phyloP scores from a whole-genome alignment of 2,888 invertebrate genomes.

The Dysmachus trigonus region DNA sequence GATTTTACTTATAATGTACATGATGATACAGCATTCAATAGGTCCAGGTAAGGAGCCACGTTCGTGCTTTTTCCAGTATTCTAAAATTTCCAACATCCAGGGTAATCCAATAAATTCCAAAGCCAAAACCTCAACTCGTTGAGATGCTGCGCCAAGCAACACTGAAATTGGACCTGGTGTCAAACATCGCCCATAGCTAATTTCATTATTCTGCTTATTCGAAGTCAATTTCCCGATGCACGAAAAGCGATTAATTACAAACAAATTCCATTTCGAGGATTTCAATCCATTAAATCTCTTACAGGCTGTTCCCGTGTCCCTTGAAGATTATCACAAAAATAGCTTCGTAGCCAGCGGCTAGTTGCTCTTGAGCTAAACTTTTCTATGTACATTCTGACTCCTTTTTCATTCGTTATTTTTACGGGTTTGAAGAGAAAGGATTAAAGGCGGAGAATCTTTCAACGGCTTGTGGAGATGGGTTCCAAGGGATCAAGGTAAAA shows the following conservation, averaged over 20 bases:
- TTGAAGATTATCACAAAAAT: neutral
- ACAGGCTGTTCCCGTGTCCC: neutral
- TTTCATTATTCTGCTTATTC: neutral
- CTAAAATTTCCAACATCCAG: conserved; percentile 78
- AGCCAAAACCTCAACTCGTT: conserved; percentile 84
- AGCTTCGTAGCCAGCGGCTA: neutral
- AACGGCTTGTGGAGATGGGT: neutral
- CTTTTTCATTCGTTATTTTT: neutral
- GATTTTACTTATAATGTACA: conserved; percentile 85
- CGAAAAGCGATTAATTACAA: neutral
- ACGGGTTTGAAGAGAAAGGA: neutral
- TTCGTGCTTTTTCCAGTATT: conserved; percentile 81
- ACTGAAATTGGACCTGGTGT: conserved; percentile 67
- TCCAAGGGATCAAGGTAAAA: conserved; percentile 6
- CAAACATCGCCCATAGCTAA: neutral
- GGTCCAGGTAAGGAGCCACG: conserved; percentile 81
- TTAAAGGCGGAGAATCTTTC: neutral
- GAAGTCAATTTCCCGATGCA: neutral
- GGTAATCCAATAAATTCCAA: conserved; percentile 82
- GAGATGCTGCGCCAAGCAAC: conserved; percentile 91
- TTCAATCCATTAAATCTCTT: neutral
- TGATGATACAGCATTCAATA: conserved; percentile 82
- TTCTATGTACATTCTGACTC: neutral
- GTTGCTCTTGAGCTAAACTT: neutral
- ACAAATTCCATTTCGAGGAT: neutral